Percentiles rank a stretch among this genome's conserved stretches.
Evolutionary conservation across 2,113 vertebrate species (phyloP).

Genomic region (Herpetotheres cachinnans): DNA sequence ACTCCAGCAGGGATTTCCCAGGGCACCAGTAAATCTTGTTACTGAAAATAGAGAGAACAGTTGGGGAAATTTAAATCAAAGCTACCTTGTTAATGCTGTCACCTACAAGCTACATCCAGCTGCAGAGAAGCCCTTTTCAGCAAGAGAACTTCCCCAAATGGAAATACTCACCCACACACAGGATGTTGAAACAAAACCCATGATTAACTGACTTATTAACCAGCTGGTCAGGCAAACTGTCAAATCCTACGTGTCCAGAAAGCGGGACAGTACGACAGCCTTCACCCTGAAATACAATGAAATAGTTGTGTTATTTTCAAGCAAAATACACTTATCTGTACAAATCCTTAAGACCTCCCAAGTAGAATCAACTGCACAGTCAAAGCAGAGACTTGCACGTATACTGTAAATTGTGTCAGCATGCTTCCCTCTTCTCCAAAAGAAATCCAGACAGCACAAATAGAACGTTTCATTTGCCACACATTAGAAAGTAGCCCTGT

Average conservation of each 20-base stretch:
- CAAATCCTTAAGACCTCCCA: background rate
- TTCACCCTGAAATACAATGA: conserved; percentile 81
- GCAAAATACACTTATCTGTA: background rate
- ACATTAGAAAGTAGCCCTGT: background rate
- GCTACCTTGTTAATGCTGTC: conserved; percentile 49
- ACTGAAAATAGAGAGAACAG: conserved; percentile 8
- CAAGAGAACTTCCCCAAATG: conserved; percentile 68
- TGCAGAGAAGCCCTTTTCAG: conserved; percentile 59
- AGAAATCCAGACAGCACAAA: background rate
- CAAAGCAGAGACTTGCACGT: background rate
- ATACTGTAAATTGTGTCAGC: background rate
- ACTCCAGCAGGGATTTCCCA: conserved; percentile 5
- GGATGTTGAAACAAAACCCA: conserved; percentile 99
- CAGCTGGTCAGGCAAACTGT: conserved; percentile 99
- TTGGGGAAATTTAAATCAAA: conserved; percentile 29
- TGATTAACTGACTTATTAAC: conserved; percentile 98
- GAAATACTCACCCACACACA: conserved; percentile 97
- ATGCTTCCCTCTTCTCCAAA: background rate
- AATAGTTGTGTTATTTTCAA: background rate
- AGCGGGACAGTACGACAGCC: conserved; percentile 90
- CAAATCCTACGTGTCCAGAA: conserved; percentile 96
- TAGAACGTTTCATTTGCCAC: background rate
- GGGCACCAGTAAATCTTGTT: conserved; percentile 6
- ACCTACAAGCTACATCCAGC: conserved; percentile 55
- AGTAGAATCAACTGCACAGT: background rate